These are phyloP conservation scores for Tamias sibiricus DNA, from an alignment of 2,113 vertebrate species.

Conservation along the genomic window DNA sequence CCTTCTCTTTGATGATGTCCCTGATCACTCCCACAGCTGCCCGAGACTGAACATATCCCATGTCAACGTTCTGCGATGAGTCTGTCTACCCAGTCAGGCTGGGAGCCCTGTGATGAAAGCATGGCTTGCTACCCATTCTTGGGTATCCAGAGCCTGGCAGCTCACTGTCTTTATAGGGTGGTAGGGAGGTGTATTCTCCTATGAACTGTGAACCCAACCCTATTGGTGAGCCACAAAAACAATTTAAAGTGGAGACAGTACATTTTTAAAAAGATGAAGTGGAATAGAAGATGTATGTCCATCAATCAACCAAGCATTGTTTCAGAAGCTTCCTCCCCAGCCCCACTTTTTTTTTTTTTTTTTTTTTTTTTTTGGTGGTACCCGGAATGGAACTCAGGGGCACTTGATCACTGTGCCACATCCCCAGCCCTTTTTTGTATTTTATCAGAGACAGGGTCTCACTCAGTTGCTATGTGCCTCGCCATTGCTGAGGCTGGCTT, in stretches of 20 bases:
- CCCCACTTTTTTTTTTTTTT: too few species aligned
- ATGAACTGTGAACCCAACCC: background rate
- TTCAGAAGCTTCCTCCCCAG: background rate
- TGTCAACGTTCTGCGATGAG: rapidly evolving
- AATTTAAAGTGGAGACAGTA: background rate
- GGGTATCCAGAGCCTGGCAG: background rate
- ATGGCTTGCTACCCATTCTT: background rate
- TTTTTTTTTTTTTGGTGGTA: too few species aligned
- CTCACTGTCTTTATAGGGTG: background rate
- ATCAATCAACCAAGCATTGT: background rate
- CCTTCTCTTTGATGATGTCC: background rate
- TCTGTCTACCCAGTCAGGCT: background rate
- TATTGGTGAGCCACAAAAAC: background rate
- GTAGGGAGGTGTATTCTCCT: background rate
- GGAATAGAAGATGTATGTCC: background rate
- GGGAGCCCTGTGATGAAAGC: background rate
- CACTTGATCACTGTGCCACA: too few species aligned
- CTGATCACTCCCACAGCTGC: background rate
- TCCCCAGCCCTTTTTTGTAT: too few species aligned
- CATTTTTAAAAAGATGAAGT: background rate
- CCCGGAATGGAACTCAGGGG: too few species aligned
- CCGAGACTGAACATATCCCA: background rate
- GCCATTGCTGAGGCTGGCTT: too few species aligned
- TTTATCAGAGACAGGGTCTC: too few species aligned
- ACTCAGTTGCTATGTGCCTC: too few species aligned